Base-by-base conservation (phyloP, 1,140 invertebrate genomes). In the Maconellicoccus hirsutus region DNA sequence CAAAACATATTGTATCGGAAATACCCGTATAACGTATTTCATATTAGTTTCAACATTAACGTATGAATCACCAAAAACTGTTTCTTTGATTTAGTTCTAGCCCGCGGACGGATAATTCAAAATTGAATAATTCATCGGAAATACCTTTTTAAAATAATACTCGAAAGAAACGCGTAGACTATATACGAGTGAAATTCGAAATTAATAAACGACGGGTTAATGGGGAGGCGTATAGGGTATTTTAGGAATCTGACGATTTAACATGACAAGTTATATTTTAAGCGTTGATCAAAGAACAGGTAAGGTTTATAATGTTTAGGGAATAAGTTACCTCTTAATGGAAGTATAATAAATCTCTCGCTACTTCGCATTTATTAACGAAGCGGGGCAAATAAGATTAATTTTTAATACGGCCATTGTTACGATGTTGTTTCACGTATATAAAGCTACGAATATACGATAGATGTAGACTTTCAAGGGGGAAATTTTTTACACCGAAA, bases 221-320 rank as follows among this genome's bases (percentile, higher is more conserved):
- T 52, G 42, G n/a, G 42, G 42, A 52, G 42, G 42, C 42, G 42
- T 52, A 52, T 52, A 52, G 42, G 42, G 42, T 52, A 52, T 52
- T 52, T 19, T 14, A 52, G 42, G 42, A 52, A 52, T 52, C 42
- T 52, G n/a, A 52, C 42, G 42, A 52, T 52, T 19, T 19, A 52
- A 19, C 42, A 52, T 52, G 42, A 52, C 42, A 52, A 52, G 42
- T 52, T 52, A 52, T 52, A 52, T 52, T 52, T 16, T 16, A 52
- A 52, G 16, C 42, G 42, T 52, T 52, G 12, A 52, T 52, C 42
- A 52, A 52, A 52, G 42, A 52, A 52, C 42, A 52, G 42, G 42
- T 52, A 52, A 52, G 42, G n/a, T 12, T 33, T 33, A 33, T 19
- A 52, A 52, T 16, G 42, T 52, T 52, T 16, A 16, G 42, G 42